These are phyloP conservation scores for Anguilla pacifica DNA, from an alignment of 2,797 vertebrate genomes.

Conservation along the genomic window DNA sequence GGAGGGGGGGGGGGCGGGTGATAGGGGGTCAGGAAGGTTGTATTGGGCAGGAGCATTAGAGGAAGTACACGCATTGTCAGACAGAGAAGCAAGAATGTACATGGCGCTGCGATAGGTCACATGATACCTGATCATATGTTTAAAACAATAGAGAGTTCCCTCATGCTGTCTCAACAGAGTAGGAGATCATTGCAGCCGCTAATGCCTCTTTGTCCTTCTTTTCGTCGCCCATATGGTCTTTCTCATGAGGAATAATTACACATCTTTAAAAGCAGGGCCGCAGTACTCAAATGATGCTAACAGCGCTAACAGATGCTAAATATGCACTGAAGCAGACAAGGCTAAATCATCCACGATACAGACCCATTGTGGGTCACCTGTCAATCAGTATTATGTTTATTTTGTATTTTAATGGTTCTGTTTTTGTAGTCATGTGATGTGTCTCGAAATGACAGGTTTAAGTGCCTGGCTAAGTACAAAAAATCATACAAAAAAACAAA, in stretches of 20 bases:
- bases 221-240: slow-evolving; percentile 59
- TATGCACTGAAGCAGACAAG: not conserved
- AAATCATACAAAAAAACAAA: not conserved
- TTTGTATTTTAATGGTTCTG: slow-evolving; percentile 2
- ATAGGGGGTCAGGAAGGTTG: slow-evolving; percentile 40
- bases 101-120: not conserved
- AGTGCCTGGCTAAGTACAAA: not conserved
- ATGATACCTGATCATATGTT: slow-evolving; percentile 52
- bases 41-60: slow-evolving; percentile 17
- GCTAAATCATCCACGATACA: not conserved
- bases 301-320: slow-evolving; percentile 33
- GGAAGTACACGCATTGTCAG: slow-evolving; percentile 47
- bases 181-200: slow-evolving; percentile 61
- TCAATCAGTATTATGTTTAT: not conserved
- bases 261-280: slow-evolving; percentile 52
- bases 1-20: not conserved
- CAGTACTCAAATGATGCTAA: slow-evolving; percentile 60
- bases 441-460: not conserved
- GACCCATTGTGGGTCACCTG: slow-evolving; percentile 35
- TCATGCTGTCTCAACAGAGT: slow-evolving; percentile 12
- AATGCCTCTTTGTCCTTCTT: slow-evolving; percentile 53
- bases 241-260: slow-evolving; percentile 61
- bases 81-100: slow-evolving; percentile 38
- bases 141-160: slow-evolving; percentile 59
- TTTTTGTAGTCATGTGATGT: slow-evolving; percentile 22